Base-by-base conservation (phyloP, 2,888 invertebrate genomes). In the Marronus borbonicus region DNA sequence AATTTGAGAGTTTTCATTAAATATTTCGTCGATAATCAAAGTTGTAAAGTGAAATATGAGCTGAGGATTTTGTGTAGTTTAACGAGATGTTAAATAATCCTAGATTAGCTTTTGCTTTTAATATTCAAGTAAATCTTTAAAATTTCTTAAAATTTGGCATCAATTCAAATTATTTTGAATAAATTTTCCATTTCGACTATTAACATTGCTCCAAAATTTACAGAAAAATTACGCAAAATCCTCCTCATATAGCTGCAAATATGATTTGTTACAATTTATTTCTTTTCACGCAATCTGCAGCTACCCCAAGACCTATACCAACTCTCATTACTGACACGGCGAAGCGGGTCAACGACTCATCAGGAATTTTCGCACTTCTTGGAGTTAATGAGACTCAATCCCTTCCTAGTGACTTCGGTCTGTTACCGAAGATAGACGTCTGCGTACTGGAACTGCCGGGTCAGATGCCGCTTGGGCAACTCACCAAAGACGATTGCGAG, bases 391-490 rank as follows among this genome's bases (percentile, higher is more conserved):
- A 68, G 60, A 84, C 86, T 80, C 44, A 85, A 84, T 76, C 87
- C 86, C 12, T 86, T 81, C 79, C 84, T 86, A 83, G 85, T 84
- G 84, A 84, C 81, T 76, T 83, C 83, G 83, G 83, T 81, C 81
- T 87, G 86, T 84, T 88, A 83, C 89, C 89, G 79, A 88, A 87
- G 80, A 86, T 89, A 83, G 89, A 89, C 83, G 84, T 89, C n/a
- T 89, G 89, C 81, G 88, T 88, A 5, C 80, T 88, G 50, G 88
- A 88, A 77, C 69, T 60, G 28, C 72, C 64, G 36, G 78, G 60
- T 12, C 69, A 77, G n/a, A 2, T 76, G 31, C 70, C 70, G 12
- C 39, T 70, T 1, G 58, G 55, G 3, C 70, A 70, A 62, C 55
- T 31, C 44, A 68, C 60, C 62, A 70, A 36, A 39, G 69, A 58